Base-by-base conservation (phyloP, 2,888 invertebrate species). In the Nemotelus pantherinus region DNA sequence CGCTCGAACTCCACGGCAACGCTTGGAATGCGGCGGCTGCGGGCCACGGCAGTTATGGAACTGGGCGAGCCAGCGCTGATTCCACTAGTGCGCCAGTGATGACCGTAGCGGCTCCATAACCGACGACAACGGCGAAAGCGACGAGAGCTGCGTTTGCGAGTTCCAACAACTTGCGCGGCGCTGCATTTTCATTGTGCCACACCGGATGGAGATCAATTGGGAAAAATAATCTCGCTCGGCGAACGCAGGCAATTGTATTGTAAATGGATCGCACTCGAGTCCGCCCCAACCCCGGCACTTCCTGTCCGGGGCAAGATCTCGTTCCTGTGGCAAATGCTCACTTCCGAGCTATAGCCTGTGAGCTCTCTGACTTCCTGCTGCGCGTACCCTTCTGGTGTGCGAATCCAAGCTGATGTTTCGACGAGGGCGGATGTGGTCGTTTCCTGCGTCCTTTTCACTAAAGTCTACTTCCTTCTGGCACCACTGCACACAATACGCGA, bases 151-250 rank as follows among this genome's bases (percentile, higher is more conserved):
- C 74, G 74, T 63, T 63, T 63, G 74, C 60, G 74, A 39, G 60
- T 39, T 60, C 74, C 74, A 48, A 60, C 74, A 50, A 47, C 47
- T 60, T 60, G 48, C 50, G 60, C 50, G n/a, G 74, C 74, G 63
- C 74, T 60, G 74, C 74, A 74, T 74, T 74, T 55, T 70, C 44
- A 55, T 43, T 70, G 48, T 74, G 60, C 48, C 74, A 74, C 60
- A 74, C 74, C 74, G 74, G 74, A 74, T 74, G 60, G 74, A 39
- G 48, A 63, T 74, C 43, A 74, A 74, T 60, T 60, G 60, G 63
- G 60, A 41, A 74, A 74, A 48, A 74, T 74, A 48, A 74, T 74
- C 63, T 60, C 60, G 63, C 45, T 63, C 74, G 70, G 41, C 25
- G 25, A 70, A 10, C 63, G 10, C 10, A 44, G 70, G 70, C 70